Base-by-base conservation (phyloP, 2,797 vertebrate species). In the Cyprinella venusta region DNA sequence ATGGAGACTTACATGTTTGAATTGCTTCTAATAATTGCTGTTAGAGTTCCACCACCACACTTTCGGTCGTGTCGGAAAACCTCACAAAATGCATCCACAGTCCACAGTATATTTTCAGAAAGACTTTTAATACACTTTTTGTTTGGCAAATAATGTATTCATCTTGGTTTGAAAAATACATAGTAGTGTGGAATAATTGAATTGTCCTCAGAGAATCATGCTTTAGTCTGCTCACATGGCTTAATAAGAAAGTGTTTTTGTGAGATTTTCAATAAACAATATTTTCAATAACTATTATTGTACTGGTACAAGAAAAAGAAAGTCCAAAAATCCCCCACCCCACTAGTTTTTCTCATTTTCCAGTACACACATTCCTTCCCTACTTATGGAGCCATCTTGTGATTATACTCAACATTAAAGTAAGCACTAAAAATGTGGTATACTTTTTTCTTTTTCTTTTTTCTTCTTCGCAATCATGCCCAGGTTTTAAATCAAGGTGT, bases 201-300 rank as follows among this genome's bases (percentile, higher is more conserved):
- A 52, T 52, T 72, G 70, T 19, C 33, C 19, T 12, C 70, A 72
- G 9, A 33, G 45, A 72, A 52, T 50, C 16, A 52, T 21, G 26
- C 26, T 19, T 70, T 70, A 48, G 45, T 72, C 26, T 33, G 48
- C 45, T 72, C 45, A 33, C 26, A 2, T 52, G 45, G 26, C n/a
- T 48, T 48, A 30, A 18, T 70, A 70, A 70, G n/a, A 48, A 45
- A 50, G 8, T 1, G 69, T 33, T 52, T 72, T 72, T 21, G 26
- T 52, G 70, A 52, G 26, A 21, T 72, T 72, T 72, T 33, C 45
- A 72, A 72, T 72, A 72, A 72, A 30, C 2, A 21, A 72, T 72
- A 21, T 65, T 65, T 36, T 65, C 63, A 65, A 19, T 33, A 64
- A 64, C 24, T 71, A 71, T 33, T 72, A 33, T 48, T 33, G 16